These are phyloP conservation scores for Lithophane semibrunnea DNA, from an alignment of 2,888 invertebrate species.

Conservation along the genomic window DNA sequence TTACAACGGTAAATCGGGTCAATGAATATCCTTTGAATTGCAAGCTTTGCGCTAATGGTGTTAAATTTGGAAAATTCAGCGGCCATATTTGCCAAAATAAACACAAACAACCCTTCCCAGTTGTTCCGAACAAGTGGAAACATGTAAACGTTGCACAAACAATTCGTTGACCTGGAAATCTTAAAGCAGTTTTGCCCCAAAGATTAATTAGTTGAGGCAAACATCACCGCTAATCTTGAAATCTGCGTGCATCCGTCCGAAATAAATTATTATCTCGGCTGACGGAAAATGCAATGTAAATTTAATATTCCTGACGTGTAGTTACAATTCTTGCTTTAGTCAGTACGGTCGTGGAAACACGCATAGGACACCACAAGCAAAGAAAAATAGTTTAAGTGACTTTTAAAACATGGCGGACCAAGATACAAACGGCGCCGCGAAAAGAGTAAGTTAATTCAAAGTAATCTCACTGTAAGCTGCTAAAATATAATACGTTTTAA, in stretches of 20 bases:
- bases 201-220: slow-evolving; percentile 87
- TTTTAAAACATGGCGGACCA: slow-evolving; percentile 72
- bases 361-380: slow-evolving; percentile 28
- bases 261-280: slow-evolving; percentile 85
- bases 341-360: slow-evolving; percentile 77
- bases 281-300: slow-evolving; percentile 83
- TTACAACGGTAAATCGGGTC: slow-evolving; percentile 24
- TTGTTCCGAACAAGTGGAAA: slow-evolving; percentile 71
- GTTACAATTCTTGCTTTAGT: slow-evolving; percentile 76
- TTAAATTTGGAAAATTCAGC: slow-evolving; percentile 30
- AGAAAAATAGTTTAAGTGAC: slow-evolving; percentile 11
- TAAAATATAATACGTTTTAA: slow-evolving; percentile 29
- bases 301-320: slow-evolving; percentile 82
- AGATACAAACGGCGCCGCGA: slow-evolving; percentile 68
- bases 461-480: slow-evolving; percentile 6
- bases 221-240: slow-evolving; percentile 85
- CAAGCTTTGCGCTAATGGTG: slow-evolving; percentile 16
- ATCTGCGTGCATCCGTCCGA: slow-evolving; percentile 84
- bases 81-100: slow-evolving; percentile 59
- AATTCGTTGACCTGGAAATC: slow-evolving; percentile 83
- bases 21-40: slow-evolving; percentile 37
- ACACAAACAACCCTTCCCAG: slow-evolving; percentile 67
- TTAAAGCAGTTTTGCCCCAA: slow-evolving; percentile 77
- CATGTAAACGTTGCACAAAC: slow-evolving; percentile 75
- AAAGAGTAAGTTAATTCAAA: slow-evolving; percentile 75